Conservation (phyloP, 2,113 vertebrate species). For the Potamarius usumacintae region DNA sequence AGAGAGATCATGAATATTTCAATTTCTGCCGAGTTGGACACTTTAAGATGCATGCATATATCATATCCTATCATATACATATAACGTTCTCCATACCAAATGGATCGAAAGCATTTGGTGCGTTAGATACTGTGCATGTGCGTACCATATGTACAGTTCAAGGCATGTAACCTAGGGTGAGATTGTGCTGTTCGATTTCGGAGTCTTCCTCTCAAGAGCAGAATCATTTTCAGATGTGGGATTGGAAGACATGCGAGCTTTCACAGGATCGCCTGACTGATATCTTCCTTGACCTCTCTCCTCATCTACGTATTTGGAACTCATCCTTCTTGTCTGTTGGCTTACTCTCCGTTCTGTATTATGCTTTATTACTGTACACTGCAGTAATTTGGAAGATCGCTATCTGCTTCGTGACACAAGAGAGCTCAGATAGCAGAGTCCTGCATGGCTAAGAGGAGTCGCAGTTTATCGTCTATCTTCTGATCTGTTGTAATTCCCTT, state of each 20-base stretch:
- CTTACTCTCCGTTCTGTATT: conserved; percentile 5
- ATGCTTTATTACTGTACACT: conserved; percentile 7
- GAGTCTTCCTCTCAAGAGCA: conserved; percentile 31
- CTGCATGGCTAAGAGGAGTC: neutral
- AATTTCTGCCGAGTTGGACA: conserved; percentile 19
- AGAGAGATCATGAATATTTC: conserved; percentile 48
- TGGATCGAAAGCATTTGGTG: conserved; percentile 4
- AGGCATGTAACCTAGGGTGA: conserved; percentile 38
- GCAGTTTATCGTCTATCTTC: neutral
- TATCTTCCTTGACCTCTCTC: conserved; percentile 50
- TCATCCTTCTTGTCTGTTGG: conserved; percentile 29
- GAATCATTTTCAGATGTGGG: conserved; percentile 49
- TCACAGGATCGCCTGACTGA: conserved; percentile 40
- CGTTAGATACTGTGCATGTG: conserved; percentile 13
- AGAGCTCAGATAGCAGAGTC: neutral
- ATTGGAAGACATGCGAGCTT: conserved; percentile 36
- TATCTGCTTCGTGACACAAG: conserved; percentile 23
- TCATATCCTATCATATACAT: neutral
- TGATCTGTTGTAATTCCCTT: conserved; percentile 21
- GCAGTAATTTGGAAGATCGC: conserved; percentile 18
- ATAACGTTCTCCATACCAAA: conserved; percentile 29
- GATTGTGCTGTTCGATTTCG: conserved; percentile 28
- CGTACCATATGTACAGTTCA: conserved; percentile 30
- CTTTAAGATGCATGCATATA: conserved; percentile 12
- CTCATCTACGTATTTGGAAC: conserved; percentile 32